Percentiles rank a stretch among this genome's conserved stretches.
These are phyloP conservation scores for Pyrgus malvae DNA, from an alignment of 2,888 invertebrate species.

Conservation along the genomic window DNA sequence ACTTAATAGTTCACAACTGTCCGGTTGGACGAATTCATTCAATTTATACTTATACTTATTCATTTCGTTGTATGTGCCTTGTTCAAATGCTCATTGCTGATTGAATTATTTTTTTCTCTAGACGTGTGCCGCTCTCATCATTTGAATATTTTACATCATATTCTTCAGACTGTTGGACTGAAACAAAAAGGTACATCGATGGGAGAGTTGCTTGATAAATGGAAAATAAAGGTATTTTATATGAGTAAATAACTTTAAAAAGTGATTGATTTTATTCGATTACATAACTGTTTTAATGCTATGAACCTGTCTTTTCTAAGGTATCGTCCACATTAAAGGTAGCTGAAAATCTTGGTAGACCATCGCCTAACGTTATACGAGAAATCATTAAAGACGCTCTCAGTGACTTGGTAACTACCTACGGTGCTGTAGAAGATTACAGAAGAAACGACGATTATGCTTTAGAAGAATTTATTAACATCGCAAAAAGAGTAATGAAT, in stretches of 20 bases:
- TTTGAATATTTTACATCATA: slow-evolving; percentile 46
- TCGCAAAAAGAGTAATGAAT: slow-evolving; percentile 47
- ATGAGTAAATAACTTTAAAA: no score
- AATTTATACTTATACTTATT: no score
- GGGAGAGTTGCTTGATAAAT: slow-evolving; percentile 49
- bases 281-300: no score
- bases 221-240: slow-evolving; percentile 57
- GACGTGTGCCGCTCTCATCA: slow-evolving; percentile 60
- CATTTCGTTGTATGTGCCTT: no score
- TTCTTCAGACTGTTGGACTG: slow-evolving; percentile 43
- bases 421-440: slow-evolving; percentile 44
- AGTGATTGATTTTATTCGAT: no score
- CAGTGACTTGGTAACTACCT: slow-evolving; percentile 48
- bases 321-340: slow-evolving; percentile 41
- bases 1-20: no score
- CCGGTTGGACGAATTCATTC: no score
- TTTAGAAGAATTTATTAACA: slow-evolving; percentile 44
- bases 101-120: slow-evolving; percentile 32
- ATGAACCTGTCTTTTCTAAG: no score
- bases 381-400: slow-evolving; percentile 42
- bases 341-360: slow-evolving; percentile 44
- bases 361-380: slow-evolving; percentile 41
- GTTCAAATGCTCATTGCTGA: no score
- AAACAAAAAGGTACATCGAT: slow-evolving; percentile 45
- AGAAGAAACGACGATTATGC: slow-evolving; percentile 39